phyloP scores from a whole-genome alignment of 1,140 invertebrate genomes.

The Eulimnadia texana region DNA sequence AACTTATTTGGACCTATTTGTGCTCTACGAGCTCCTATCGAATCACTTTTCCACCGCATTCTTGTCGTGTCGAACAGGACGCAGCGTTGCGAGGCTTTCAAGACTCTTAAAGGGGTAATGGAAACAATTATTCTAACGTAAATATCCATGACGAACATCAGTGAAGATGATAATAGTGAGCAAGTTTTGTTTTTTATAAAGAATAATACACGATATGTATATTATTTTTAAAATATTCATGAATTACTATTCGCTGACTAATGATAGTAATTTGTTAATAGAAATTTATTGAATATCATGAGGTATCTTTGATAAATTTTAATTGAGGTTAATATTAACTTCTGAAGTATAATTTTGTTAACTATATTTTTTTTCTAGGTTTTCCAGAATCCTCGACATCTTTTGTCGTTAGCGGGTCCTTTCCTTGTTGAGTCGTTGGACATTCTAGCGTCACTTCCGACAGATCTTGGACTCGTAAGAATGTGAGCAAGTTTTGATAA shows the following conservation, averaged over 20 bases:
- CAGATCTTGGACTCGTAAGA: constrained; percentile 73
- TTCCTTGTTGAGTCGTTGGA: constrained; percentile 57
- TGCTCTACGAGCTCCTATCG: constrained; percentile 68
- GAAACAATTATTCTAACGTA: too few species aligned
- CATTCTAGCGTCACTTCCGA: constrained; percentile 52
- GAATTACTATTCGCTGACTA: too few species aligned
- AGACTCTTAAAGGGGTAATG: constrained; percentile 53
- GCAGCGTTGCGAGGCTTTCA: constrained; percentile 67
- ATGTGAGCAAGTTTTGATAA: constrained; percentile 44
- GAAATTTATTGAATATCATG: too few species aligned
- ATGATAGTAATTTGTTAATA: too few species aligned
- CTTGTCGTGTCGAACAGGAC: constrained; percentile 66
- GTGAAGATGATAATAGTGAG: too few species aligned
- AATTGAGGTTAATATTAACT: too few species aligned
- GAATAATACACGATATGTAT: too few species aligned
- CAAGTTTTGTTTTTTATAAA: too few species aligned
- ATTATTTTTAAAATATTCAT: too few species aligned
- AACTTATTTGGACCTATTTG: constrained; percentile 68
- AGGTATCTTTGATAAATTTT: too few species aligned
- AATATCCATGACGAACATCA: too few species aligned
- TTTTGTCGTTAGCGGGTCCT: constrained; percentile 52
- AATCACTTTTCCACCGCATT: constrained; percentile 84
- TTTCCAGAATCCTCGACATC: constrained; percentile 48
- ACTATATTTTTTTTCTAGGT: constrained; percentile 31
- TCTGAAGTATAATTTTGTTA: background rate